phyloP scores from a whole-genome alignment of 1,140 invertebrate genomes.

The Neodiprion pinetum region DNA sequence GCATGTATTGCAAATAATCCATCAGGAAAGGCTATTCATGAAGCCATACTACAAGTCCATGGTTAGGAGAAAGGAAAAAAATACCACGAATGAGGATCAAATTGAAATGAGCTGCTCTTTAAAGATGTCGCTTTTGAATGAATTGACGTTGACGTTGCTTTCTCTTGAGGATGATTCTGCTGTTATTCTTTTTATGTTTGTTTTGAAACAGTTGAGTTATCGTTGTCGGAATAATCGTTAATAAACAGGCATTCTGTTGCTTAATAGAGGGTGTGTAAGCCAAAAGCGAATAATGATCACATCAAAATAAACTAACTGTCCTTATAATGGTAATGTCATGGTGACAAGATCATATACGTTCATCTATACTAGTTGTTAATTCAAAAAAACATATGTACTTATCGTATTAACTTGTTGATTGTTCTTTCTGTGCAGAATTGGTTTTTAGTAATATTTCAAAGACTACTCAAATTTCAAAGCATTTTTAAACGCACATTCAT shows the following conservation, averaged over 20 bases:
- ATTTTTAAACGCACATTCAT: background rate
- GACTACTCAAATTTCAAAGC: background rate
- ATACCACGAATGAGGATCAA: background rate
- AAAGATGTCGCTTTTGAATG: conserved; percentile 1
- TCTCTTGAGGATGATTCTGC: conserved; percentile 4
- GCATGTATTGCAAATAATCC: conserved; percentile 72
- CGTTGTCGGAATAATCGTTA: background rate
- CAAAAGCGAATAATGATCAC: background rate
- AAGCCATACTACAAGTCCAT: conserved; percentile 65
- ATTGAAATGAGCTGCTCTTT: conserved; percentile 1
- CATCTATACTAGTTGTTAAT: background rate
- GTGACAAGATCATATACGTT: background rate
- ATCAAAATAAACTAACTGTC: background rate
- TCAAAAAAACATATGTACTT: background rate
- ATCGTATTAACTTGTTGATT: background rate
- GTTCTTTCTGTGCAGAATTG: background rate
- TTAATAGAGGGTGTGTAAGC: background rate
- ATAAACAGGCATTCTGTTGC: background rate
- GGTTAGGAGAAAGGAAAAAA: conserved; percentile 54
- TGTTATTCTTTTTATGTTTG: background rate
- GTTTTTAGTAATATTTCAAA: background rate
- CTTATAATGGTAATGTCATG: background rate
- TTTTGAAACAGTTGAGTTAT: background rate
- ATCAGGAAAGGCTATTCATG: conserved; percentile 67
- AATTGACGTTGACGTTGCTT: conserved; percentile 4